Evolutionary conservation across 2,888 invertebrate genomes (phyloP).

Genomic region (Ectemnius continuus): DNA sequence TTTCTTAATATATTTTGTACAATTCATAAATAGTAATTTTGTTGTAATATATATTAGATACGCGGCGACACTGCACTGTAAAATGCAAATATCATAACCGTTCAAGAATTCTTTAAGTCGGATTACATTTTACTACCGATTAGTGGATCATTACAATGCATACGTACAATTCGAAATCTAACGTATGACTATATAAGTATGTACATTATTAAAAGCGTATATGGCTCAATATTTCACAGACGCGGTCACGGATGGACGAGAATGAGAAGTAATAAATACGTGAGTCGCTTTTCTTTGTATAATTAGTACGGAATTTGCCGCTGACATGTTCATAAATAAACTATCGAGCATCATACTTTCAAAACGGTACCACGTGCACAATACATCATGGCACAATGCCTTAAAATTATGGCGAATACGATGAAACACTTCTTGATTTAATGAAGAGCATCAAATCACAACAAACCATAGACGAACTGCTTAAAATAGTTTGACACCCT

Average conservation of each 20-base stretch:
- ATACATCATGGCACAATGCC: conserved; percentile 44
- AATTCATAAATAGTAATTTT: conserved; percentile 38
- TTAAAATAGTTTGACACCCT: background rate
- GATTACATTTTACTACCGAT: conserved; percentile 48
- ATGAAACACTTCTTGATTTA: conserved; percentile 1
- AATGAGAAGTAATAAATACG: conserved; percentile 13
- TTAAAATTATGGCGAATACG: background rate
- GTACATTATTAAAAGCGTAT: conserved; percentile 19
- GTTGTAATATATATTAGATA: conserved; percentile 35
- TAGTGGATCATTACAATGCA: conserved; percentile 40
- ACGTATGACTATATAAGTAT: conserved; percentile 3
- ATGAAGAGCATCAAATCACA: background rate
- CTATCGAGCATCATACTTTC: conserved; percentile 22
- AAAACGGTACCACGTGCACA: conserved; percentile 16
- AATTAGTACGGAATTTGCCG: background rate
- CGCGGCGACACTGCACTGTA: conserved; percentile 35
- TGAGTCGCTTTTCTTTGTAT: background rate
- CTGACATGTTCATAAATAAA: conserved; percentile 13
- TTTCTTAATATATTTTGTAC: conserved; percentile 43
- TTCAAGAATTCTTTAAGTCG: conserved; percentile 24
- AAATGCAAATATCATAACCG: conserved; percentile 54
- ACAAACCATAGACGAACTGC: background rate
- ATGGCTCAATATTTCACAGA: conserved; percentile 20
- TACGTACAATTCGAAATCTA: conserved; percentile 12
- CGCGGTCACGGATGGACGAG: conserved; percentile 12